Base-by-base conservation (phyloP, 2,797 vertebrate species). In the Octomys mimax region DNA sequence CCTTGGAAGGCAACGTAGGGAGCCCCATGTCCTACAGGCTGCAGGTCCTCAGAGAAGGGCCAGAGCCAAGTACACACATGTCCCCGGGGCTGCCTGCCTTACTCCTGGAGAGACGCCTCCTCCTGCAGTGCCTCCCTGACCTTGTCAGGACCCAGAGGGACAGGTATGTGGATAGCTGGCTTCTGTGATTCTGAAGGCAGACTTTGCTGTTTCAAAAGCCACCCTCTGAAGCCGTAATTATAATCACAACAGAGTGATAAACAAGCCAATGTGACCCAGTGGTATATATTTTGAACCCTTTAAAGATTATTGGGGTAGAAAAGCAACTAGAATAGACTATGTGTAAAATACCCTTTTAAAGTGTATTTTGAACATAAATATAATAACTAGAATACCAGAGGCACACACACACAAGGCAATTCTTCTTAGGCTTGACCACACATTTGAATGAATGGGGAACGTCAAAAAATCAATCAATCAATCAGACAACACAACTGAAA, bases 341-440 rank as follows among this genome's bases (percentile, higher is more conserved):
- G 57, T 61, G 54, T 49, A 73, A 92, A 92, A 77, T 78, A 75
- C 11, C 28, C 75, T 70, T 77, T n/a, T 62, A 24, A 28, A 13
- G 14, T 78, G 82, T 81, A 49, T 59, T 89, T 86, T 78, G 31
- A 66, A 81, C 87, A 83, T 84, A 78, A 79, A 68, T 89, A n/a
- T 78, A 83, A 62, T 46, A 79, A 42, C 36, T 81, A 78, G 12
- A 71, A 79, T 79, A 77, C 4, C 78, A 82, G 42, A 91, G 22
- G 1, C 22, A 39, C 5, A 1, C 16, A 10, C 24, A 66, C 42
- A 84, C 0, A 2, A 13, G 28, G 39, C 16, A 64, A 1, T 61
- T 64, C 66, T 71, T 81, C 33, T 85, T 16, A 26, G 75, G 31
- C 68, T 39, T 28, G 13, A n/a, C 42, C 36, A 57, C 39, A 42